Percentiles rank a stretch among this genome's conserved stretches.
These are phyloP conservation scores for Vesta saturnalis DNA, from an alignment of 2,888 invertebrate genomes.

Conservation along the genomic window DNA sequence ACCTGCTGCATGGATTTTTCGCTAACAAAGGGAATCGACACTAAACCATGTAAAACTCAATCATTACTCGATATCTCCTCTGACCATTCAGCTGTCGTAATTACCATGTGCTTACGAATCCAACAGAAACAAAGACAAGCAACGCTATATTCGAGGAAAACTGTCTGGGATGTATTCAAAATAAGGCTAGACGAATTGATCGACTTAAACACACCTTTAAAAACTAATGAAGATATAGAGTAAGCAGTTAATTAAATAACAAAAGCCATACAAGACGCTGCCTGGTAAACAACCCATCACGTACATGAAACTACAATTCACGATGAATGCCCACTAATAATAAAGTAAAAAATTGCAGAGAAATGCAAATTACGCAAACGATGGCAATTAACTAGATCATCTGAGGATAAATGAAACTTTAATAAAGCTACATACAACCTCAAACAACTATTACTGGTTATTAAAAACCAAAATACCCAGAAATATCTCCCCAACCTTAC, in stretches of 20 bases:
- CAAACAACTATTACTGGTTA: background rate
- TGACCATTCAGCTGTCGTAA: background rate
- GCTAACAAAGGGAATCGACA: no score
- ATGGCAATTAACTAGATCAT: background rate
- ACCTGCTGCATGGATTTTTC: no score
- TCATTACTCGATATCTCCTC: background rate
- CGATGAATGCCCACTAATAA: background rate
- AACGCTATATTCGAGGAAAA: background rate
- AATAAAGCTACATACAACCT: background rate
- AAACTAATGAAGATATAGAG: no score
- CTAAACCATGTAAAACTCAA: no score
- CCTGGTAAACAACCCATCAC: no score
- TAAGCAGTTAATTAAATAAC: no score
- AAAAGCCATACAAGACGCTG: no score
- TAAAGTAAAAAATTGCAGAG: background rate
- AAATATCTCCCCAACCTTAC: background rate
- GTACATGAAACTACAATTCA: background rate
- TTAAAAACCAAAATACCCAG: background rate
- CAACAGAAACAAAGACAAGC: background rate
- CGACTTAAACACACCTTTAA: background rate
- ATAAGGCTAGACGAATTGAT: background rate
- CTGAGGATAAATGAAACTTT: background rate
- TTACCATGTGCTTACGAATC: background rate
- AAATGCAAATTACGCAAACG: background rate
- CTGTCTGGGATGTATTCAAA: background rate